These are phyloP conservation scores for Oryctes rhinoceros DNA, from an alignment of 1,140 invertebrate genomes.

Conservation along the genomic window DNA sequence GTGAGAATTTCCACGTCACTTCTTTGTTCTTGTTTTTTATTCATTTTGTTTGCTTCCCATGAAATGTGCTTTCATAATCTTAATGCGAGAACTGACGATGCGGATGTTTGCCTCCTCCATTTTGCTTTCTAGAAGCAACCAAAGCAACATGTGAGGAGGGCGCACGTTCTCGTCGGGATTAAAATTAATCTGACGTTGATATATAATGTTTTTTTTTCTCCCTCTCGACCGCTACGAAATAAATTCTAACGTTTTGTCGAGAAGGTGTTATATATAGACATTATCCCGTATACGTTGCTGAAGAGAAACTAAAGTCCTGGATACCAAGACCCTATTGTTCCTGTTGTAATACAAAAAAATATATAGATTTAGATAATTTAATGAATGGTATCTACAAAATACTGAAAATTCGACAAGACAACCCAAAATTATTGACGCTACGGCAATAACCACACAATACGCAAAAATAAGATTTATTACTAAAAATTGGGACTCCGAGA, in stretches of 20 bases:
- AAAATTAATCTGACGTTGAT: slow-evolving; percentile 22
- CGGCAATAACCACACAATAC: too few species aligned
- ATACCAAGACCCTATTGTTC: too few species aligned
- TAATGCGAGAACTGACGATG: background rate
- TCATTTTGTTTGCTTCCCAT: background rate
- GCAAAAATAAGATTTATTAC: too few species aligned
- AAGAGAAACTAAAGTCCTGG: too few species aligned
- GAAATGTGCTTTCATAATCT: background rate
- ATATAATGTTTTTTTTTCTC: slow-evolving; percentile 16
- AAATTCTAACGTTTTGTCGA: background rate
- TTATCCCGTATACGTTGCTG: too few species aligned
- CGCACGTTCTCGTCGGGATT: background rate
- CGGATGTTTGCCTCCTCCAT: slow-evolving; percentile 5
- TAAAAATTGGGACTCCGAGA: too few species aligned
- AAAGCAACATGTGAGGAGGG: background rate
- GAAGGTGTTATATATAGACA: background rate
- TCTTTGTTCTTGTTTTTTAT: background rate
- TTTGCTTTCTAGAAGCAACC: background rate
- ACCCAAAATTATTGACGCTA: too few species aligned
- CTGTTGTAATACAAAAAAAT: too few species aligned
- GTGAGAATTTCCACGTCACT: too few species aligned
- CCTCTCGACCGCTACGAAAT: background rate
- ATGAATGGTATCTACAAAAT: too few species aligned
- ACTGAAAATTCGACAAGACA: too few species aligned
- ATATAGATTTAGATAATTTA: too few species aligned